Evolutionary conservation across 2,888 invertebrate species (phyloP).

Genomic region (Pimpla rufipes): DNA sequence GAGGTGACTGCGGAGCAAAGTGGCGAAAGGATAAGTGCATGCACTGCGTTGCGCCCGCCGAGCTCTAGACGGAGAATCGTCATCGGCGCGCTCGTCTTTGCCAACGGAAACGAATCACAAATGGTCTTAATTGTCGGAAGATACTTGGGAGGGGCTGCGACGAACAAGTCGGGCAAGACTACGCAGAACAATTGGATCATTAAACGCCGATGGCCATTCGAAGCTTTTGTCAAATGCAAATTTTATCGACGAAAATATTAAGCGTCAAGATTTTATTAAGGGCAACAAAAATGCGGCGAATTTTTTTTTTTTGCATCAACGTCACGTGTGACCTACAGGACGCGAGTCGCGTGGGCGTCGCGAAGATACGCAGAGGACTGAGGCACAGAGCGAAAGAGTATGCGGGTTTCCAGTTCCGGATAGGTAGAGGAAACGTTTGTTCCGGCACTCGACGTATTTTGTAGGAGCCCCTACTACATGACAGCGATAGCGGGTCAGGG

Average conservation of each 20-base stretch:
- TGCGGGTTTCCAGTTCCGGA: slow-evolving; percentile 51
- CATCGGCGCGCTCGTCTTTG: slow-evolving; percentile 18
- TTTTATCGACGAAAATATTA: neutral
- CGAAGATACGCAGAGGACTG: slow-evolving; percentile 16
- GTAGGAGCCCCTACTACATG: neutral
- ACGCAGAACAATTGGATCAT: slow-evolving; percentile 9
- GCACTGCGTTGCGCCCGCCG: slow-evolving; percentile 15
- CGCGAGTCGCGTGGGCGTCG: slow-evolving; percentile 31
- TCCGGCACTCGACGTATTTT: slow-evolving; percentile 54
- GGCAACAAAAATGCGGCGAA: neutral
- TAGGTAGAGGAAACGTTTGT: slow-evolving; percentile 38
- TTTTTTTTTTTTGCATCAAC: neutral
- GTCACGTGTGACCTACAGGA: neutral
- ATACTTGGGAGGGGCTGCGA: slow-evolving; percentile 2
- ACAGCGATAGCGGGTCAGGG: neutral
- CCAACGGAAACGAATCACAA: slow-evolving; percentile 44
- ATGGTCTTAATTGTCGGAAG: slow-evolving; percentile 40
- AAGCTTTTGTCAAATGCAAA: neutral
- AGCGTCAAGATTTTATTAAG: neutral
- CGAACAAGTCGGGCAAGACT: neutral
- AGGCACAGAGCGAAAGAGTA: slow-evolving; percentile 48
- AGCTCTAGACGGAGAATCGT: slow-evolving; percentile 23
- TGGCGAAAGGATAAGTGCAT: slow-evolving; percentile 25
- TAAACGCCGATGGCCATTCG: neutral
- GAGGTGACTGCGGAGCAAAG: neutral